Evolutionary conservation across 1,140 invertebrate species (phyloP), one percentile per base, ranked within the genome.

Genomic region (Habropoda laboriosa): DNA sequence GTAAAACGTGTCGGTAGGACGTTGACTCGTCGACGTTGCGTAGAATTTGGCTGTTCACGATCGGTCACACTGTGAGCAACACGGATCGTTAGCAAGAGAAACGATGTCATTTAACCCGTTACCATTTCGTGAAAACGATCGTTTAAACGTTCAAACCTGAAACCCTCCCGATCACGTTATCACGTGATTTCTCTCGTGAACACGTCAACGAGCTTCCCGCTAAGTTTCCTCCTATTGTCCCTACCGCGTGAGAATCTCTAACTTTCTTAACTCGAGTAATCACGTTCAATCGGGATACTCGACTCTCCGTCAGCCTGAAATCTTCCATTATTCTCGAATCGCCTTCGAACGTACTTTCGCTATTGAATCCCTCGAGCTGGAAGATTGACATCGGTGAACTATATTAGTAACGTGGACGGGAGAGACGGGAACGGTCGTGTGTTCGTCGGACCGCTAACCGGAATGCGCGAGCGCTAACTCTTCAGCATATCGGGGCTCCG

Each of bases 391-490:
- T 27, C 18, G 60, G n/a, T n/a, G 57, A 74, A 38, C 70, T 57
- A 61, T 38, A 66, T 30, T 32, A 64, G 60, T 49, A 47, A 27
- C 40, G 72, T 76, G 30, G 72, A 73, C 61, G 57, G 45, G 53
- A 81, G 79, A 51, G 40, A 53, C 55, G 12, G 81, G 45, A 75
- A 75, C 63, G 75, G 53, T 45, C 49, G 73, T 81, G 79, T 74
- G 73, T 85, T 86, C 63, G 70, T 72, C 68, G 68, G 72, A 89
- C 83, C 87, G 88, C 86, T 90, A 88, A 89, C 85, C 79, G 83
- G 87, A 89, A 89, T 89, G 82, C 68, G 70, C 75, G 67, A 71
- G 67, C 80, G 79, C 70, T 82, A 87, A 84, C 86, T 87, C 75
- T 67, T 80, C 68, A 55, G 55, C 57, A 71, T 86, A 83, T 86